Evolutionary conservation across 2,113 vertebrate species (phyloP).

Genomic region (Drymodes brunneopygia): DNA sequence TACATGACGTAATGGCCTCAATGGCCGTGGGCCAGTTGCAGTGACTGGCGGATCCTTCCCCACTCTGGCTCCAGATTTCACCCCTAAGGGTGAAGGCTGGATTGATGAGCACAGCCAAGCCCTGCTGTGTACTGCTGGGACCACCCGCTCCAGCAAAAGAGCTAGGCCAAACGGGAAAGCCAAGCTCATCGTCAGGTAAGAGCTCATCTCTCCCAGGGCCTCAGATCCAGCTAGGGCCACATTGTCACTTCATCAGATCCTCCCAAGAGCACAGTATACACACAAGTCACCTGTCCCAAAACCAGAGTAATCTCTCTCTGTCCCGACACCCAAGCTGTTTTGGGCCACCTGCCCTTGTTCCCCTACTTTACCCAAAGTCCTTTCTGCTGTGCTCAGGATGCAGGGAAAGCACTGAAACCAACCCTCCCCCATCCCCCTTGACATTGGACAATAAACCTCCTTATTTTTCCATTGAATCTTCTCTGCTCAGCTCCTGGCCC

Average conservation of each 20-base stretch:
- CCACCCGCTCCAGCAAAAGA: not conserved
- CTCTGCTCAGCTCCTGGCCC: not conserved
- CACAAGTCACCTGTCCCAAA: not conserved
- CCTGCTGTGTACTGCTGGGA: not conserved
- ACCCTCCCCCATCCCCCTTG: not conserved
- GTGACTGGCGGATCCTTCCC: slow-evolving; percentile 1
- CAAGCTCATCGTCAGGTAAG: not conserved
- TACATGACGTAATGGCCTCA: not conserved
- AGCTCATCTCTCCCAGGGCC: not conserved
- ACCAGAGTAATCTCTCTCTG: not conserved
- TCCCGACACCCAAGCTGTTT: not conserved
- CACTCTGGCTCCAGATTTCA: not conserved
- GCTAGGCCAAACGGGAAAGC: not conserved
- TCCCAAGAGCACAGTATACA: not conserved
- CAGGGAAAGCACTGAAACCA: not conserved
- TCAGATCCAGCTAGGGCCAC: not conserved
- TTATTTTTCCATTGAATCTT: not conserved
- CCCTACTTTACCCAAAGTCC: not conserved
- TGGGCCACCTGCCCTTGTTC: rapidly evolving
- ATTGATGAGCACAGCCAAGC: not conserved
- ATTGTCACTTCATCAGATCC: rapidly evolving
- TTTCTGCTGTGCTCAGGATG: not conserved
- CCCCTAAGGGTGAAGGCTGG: not conserved
- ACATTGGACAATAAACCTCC: not conserved
- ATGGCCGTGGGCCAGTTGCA: not conserved